phyloP scores from a whole-genome alignment of 2,113 vertebrate species.

The Saguinus imperator region DNA sequence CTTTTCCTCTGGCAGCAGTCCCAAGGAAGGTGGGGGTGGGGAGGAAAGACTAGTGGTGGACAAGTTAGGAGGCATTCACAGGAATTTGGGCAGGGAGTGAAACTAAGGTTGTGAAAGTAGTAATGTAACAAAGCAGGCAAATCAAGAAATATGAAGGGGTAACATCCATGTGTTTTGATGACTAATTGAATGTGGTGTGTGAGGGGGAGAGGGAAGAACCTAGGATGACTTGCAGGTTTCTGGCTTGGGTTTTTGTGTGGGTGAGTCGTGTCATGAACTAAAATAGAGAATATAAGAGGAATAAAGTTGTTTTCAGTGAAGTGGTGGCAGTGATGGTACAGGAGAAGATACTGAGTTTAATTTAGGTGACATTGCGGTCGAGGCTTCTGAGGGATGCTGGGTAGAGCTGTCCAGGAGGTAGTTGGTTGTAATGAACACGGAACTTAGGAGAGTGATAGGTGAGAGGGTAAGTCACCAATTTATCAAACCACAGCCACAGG shows the following conservation, averaged over 20 bases:
- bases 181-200: neutral
- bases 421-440: neutral
- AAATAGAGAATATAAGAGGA: neutral
- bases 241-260: neutral
- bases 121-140: neutral
- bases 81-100: neutral
- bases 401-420: neutral
- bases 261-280: neutral
- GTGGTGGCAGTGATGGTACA: neutral
- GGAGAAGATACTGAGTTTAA: neutral
- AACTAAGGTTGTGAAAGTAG: conserved; percentile 9
- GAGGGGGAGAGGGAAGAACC: conserved; percentile 7
- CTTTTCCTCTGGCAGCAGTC: neutral
- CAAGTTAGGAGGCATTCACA: neutral
- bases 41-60: neutral
- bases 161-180: neutral
- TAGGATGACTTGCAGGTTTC: conserved; percentile 47
- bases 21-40: neutral
- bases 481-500: neutral
- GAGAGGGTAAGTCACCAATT: neutral
- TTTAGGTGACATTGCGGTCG: neutral
- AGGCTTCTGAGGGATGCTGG: neutral
- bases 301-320: neutral
- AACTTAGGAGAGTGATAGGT: neutral
- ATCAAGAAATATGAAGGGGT: conserved; percentile 17